Evolutionary conservation across 2,888 invertebrate genomes (phyloP), one percentile per base, ranked within the genome.

Genomic region (Noctua pronuba): DNA sequence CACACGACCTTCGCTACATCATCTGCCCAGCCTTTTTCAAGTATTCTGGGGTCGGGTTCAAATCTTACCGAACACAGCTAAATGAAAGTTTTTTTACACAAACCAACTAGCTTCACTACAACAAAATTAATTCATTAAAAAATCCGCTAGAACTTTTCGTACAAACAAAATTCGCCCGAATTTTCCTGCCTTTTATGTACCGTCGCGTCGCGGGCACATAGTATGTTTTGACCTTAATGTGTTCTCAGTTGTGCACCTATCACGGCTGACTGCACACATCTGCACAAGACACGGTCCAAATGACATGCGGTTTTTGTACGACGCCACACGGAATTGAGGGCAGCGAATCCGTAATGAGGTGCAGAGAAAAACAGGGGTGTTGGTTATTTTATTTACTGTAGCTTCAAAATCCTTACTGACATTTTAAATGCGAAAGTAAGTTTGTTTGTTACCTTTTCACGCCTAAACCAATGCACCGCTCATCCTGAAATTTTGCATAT

Each of bases 231-330:
- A 77, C 84, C 89, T 82, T 84, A 87, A 88, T 86, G 67, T 78
- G 75, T 71, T 75, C 77, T 71, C 77, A 80, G 79, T 83, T 82
- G 85, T 88, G 84, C 86, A 84, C 79, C 76, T 79, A 72, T 24
- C 78, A 82, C 73, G 73, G 80, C 31, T 80, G 83, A 88, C 66
- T 88, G 88, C 79, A 79, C 88, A 79, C 85, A 85, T 85, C 88
- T 88, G 89, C 82, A 75, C 75, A 70, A 79, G 89, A 87, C 88
- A 89, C 75, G 79, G 84, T 82, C 80, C 73, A 83, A 87, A 87
- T 84, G 79, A 82, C 80, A 83, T 88, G 89, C 80, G 88, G 89
- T 89, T 89, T 89, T 89, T 86, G 80, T 62, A 73, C 76, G 77
- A 88, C 80, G 77, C 80, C 80, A 68, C 70, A 73, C 73, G 70